A percentile compares a stretch with the other conserved stretches of the same genome.
phyloP scores from a whole-genome alignment of 2,797 vertebrate species.

The Bovichtus diacanthus region DNA sequence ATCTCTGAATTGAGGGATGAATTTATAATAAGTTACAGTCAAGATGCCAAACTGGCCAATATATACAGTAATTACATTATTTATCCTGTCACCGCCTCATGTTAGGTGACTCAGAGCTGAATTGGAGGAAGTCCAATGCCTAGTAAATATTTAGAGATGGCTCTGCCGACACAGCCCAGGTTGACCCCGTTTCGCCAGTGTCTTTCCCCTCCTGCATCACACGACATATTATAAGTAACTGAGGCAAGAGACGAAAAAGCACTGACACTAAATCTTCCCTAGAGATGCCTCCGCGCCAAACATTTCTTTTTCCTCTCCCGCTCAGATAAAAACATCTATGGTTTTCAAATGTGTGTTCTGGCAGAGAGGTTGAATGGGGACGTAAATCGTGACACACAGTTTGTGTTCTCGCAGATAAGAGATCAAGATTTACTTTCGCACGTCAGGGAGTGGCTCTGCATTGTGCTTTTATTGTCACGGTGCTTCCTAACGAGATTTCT shows the following conservation, averaged over 20 bases:
- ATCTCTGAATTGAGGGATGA: background rate
- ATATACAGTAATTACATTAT: background rate
- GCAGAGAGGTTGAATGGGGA: background rate
- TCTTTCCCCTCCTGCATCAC: background rate
- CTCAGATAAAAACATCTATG: background rate
- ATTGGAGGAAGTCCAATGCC: background rate
- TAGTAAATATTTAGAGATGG: background rate
- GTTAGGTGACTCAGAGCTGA: no score
- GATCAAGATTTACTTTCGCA: conserved; percentile 29
- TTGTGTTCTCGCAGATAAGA: conserved; percentile 12
- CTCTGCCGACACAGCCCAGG: no score
- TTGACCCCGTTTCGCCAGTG: no score
- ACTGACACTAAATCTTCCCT: background rate
- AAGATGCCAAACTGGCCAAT: background rate
- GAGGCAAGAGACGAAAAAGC: background rate
- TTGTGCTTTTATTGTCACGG: background rate
- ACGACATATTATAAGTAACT: background rate
- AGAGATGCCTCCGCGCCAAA: background rate
- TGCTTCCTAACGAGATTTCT: conserved; percentile 22
- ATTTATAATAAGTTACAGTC: background rate
- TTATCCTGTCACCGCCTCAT: background rate
- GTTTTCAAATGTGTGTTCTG: background rate
- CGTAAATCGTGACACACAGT: background rate
- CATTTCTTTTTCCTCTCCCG: background rate
- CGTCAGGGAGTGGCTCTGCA: conserved; percentile 13